phyloP scores from a whole-genome alignment of 2,113 vertebrate species.

The Galbula dea region DNA sequence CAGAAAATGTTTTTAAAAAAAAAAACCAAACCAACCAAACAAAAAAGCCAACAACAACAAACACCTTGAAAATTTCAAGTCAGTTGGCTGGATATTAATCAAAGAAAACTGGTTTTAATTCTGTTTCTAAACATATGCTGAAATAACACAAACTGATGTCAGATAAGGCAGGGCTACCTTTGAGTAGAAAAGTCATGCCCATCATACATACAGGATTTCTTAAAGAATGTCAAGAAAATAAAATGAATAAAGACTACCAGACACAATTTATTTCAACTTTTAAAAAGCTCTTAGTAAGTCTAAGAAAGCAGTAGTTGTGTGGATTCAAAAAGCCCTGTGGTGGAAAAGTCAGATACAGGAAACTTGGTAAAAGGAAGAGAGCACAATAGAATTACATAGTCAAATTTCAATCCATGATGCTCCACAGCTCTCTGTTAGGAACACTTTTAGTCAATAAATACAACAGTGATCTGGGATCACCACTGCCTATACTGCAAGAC shows the following conservation, averaged over 20 bases:
- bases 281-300: background rate
- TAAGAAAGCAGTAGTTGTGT: background rate
- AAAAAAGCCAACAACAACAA: background rate
- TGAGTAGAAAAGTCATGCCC: background rate
- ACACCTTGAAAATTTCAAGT: background rate
- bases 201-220: background rate
- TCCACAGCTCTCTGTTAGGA: background rate
- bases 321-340: background rate
- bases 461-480: background rate
- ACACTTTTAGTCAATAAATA: background rate
- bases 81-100: background rate
- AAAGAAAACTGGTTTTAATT: background rate
- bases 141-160: background rate
- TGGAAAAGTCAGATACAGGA: background rate
- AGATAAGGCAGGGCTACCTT: background rate
- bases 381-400: background rate
- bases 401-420: background rate
- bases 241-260: background rate
- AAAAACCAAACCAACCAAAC: background rate
- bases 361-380: background rate
- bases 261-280: background rate
- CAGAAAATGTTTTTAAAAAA: background rate
- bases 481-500: background rate
- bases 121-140: background rate
- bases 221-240: background rate